Percentiles rank a stretch among this genome's conserved stretches.
Conservation (phyloP, 2,113 vertebrate species). For the Xenopus laevis region DNA sequence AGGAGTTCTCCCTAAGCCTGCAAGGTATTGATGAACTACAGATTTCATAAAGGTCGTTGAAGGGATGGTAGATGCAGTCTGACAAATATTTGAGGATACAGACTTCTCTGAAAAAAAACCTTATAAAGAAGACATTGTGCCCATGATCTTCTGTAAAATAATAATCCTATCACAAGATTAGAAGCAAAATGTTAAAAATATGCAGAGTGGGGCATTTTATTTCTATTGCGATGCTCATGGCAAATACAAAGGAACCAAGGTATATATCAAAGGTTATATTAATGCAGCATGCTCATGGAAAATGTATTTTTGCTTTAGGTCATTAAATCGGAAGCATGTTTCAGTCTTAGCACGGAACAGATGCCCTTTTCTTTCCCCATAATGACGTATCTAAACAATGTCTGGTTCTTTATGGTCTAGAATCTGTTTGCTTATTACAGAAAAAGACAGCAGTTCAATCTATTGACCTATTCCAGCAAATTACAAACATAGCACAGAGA, state of each 20-base stretch:
- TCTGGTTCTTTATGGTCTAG: slow-evolving; percentile 41
- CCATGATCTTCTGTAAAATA: no score
- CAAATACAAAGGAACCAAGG: slow-evolving; percentile 6
- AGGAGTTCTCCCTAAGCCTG: no score
- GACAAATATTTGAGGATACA: no score
- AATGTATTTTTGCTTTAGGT: slow-evolving; percentile 40
- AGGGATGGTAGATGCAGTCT: no score
- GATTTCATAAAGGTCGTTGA: no score
- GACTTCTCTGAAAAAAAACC: no score
- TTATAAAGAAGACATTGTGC: no score
- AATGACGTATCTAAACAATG: slow-evolving; percentile 43
- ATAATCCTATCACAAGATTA: no score
- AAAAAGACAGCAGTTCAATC: slow-evolving; percentile 43
- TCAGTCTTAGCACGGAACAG: slow-evolving; percentile 33
- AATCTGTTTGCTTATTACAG: slow-evolving; percentile 46
- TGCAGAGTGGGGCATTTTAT: not conserved
- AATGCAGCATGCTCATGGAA: slow-evolving; percentile 24
- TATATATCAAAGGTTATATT: slow-evolving; percentile 29
- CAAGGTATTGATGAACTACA: no score
- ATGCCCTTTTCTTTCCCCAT: slow-evolving; percentile 44
- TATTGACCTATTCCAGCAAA: slow-evolving; percentile 46
- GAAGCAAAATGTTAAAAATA: not conserved
- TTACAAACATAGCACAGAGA: slow-evolving; percentile 32
- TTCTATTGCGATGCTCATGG: not conserved
- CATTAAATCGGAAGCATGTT: slow-evolving; percentile 42